phyloP scores from a whole-genome alignment of 23 tunicate species.

The Trididemnum miniatum region DNA sequence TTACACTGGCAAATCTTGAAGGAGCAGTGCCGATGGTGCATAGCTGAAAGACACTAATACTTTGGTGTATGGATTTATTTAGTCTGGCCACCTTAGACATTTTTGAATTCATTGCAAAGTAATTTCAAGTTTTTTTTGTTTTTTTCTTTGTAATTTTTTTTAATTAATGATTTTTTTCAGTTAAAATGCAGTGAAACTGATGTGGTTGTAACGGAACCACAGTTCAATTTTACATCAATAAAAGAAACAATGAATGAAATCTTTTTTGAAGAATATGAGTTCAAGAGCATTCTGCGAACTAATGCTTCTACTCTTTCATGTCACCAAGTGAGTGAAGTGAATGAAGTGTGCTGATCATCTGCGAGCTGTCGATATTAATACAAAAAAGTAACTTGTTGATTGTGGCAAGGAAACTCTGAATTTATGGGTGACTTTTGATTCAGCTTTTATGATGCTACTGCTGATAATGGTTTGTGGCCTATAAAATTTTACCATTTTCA shows the following conservation, averaged over 20 bases:
- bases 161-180: slow-evolving; percentile 54
- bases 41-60: too few species aligned
- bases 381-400: too few species aligned
- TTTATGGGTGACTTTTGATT: too few species aligned
- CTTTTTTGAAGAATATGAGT: slow-evolving; percentile 97
- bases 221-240: slow-evolving; percentile 79
- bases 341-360: too few species aligned
- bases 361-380: neutral
- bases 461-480: too few species aligned
- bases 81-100: neutral
- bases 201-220: slow-evolving; percentile 91
- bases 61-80: too few species aligned
- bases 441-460: too few species aligned
- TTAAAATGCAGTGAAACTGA: slow-evolving; percentile 58
- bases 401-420: too few species aligned
- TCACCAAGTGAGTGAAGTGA: slow-evolving; percentile 49
- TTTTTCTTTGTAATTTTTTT: neutral
- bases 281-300: slow-evolving; percentile 73
- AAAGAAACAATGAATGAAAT: slow-evolving; percentile 96
- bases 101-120: neutral
- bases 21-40: too few species aligned
- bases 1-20: too few species aligned
- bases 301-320: slow-evolving; percentile 78
- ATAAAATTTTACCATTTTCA: too few species aligned
- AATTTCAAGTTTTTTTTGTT: neutral